Percentiles rank a stretch among this genome's conserved stretches.
Evolutionary conservation across 2,888 invertebrate species (phyloP).

Genomic region (Philaethria dido): DNA sequence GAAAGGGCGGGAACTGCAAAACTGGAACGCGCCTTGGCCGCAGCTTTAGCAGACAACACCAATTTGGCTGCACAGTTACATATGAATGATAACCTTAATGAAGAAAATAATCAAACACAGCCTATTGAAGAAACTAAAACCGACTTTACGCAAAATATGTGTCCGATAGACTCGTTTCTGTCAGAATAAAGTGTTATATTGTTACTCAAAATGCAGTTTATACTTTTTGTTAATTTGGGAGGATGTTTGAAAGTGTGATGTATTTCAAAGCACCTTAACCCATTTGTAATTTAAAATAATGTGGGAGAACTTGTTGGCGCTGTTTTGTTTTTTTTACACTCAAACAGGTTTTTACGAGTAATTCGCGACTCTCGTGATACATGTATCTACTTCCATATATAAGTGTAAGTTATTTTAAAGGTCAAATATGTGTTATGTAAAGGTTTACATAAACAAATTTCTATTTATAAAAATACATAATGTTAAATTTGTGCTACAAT

Average conservation of each 20-base stretch:
- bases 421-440: constrained; percentile 48
- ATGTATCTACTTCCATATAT: constrained; percentile 46
- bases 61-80: constrained; percentile 60
- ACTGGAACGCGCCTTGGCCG: constrained; percentile 64
- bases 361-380: constrained; percentile 53
- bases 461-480: neutral
- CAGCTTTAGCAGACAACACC: constrained; percentile 69
- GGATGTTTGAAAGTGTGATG: too few relatives aligned
- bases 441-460: constrained; percentile 17
- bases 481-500: neutral
- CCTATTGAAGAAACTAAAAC: constrained; percentile 42
- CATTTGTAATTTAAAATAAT: neutral
- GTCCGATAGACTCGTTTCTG: constrained; percentile 70
- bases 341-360: constrained; percentile 69
- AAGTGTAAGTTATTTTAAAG: constrained; percentile 22
- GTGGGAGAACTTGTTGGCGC: constrained; percentile 53
- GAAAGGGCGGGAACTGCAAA: constrained; percentile 64
- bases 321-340: constrained; percentile 52
- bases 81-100: constrained; percentile 49
- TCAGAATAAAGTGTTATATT: constrained; percentile 57
- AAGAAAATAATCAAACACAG: constrained; percentile 42
- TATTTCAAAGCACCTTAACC: neutral
- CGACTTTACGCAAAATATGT: constrained; percentile 52
- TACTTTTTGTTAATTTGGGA: neutral
- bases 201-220: neutral